A percentile compares a stretch with the other conserved stretches of the same genome.
Conservation (phyloP, 2,797 vertebrate species). For the Danio tinwini region DNA sequence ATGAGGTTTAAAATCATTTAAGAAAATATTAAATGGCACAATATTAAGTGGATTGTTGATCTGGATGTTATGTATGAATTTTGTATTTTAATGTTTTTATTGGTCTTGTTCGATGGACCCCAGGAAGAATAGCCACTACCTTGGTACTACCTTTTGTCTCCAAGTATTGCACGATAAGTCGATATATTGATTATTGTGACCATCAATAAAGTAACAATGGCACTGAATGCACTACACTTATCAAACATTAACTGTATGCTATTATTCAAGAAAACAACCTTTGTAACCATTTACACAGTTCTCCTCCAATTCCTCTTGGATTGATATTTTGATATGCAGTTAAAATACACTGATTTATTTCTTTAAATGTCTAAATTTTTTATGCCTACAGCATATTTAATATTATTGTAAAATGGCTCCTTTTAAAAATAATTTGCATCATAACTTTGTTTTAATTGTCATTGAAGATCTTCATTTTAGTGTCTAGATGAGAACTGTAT, state of each 20-base stretch:
- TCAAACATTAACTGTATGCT: neutral
- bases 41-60: no score
- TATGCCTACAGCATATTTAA: neutral
- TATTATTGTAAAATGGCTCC: no score
- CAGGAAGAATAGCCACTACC: no score
- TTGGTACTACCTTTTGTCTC: no score
- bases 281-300: neutral
- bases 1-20: no score
- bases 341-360: neutral
- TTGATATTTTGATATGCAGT: neutral
- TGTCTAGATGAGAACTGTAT: neutral
- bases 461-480: neutral
- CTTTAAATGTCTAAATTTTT: neutral
- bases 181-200: no score
- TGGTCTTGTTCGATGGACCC: no score
- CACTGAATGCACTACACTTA: neutral
- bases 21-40: no score
- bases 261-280: neutral
- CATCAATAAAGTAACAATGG: neutral
- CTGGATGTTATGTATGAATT: no score
- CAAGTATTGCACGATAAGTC: no score
- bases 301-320: neutral
- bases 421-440: conserved; percentile 1
- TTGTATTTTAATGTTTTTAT: no score
- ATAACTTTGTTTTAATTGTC: neutral